Percentiles rank a stretch among this genome's conserved stretches.
Conservation (phyloP, 1,140 invertebrate genomes). For the Armadillidium nasatum region DNA sequence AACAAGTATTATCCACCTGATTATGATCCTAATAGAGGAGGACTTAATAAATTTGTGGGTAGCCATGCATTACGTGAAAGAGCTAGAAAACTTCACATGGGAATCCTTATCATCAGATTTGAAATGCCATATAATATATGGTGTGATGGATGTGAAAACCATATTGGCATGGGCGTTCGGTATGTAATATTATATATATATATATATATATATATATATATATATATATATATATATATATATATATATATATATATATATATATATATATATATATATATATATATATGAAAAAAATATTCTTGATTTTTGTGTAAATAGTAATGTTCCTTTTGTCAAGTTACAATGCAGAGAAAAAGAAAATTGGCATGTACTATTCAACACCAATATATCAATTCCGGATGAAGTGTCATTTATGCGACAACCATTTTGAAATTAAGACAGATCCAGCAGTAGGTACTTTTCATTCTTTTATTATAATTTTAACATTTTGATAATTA, state of each 20-base stretch:
- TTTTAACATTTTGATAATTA: too few species aligned
- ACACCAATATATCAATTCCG: slow-evolving; percentile 96
- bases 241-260: too few species aligned
- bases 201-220: slow-evolving; percentile 1
- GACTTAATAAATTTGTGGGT: slow-evolving; percentile 84
- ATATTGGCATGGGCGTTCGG: slow-evolving; percentile 97
- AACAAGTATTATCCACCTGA: slow-evolving; percentile 99
- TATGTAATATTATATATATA: slow-evolving; percentile 44
- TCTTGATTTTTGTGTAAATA: background rate
- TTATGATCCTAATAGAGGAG: slow-evolving; percentile 88
- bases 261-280: too few species aligned
- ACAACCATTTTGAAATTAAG: slow-evolving; percentile 96
- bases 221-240: background rate
- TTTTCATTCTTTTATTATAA: background rate
- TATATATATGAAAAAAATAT: too few species aligned
- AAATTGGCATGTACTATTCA: slow-evolving; percentile 97
- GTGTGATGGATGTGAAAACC: slow-evolving; percentile 96
- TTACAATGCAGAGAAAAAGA: slow-evolving; percentile 98
- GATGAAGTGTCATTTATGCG: slow-evolving; percentile 99
- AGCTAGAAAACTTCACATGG: slow-evolving; percentile 87
- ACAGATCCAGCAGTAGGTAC: slow-evolving; percentile 88
- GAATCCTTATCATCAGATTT: slow-evolving; percentile 97
- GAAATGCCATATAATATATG: slow-evolving; percentile 94
- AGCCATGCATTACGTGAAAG: slow-evolving; percentile 94
- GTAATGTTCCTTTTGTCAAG: slow-evolving; percentile 47